Evolutionary conservation across 2,888 invertebrate species (phyloP).

Genomic region (Uropetala carovei): DNA sequence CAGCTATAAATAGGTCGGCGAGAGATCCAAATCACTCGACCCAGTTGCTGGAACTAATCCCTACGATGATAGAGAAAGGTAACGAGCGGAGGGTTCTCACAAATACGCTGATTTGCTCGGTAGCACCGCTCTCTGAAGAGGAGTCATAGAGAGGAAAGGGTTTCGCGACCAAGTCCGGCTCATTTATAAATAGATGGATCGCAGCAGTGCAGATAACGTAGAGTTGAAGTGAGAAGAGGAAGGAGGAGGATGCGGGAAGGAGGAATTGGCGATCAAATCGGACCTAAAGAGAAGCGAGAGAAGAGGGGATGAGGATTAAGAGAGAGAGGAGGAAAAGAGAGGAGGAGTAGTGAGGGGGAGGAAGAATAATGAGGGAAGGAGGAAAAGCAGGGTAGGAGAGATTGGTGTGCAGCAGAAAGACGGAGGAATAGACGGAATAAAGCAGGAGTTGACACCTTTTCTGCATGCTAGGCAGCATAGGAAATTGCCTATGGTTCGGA

Average conservation of each 20-base stretch:
- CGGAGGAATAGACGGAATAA: too few species aligned
- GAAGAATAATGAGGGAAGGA: too few species aligned
- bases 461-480: too few species aligned
- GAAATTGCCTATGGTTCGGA: too few species aligned
- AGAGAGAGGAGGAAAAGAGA: background rate
- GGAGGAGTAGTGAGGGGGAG: background rate
- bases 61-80: background rate
- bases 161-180: too few species aligned
- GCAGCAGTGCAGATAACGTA: background rate
- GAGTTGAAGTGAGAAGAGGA: background rate
- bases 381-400: too few species aligned
- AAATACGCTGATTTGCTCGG: background rate
- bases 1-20: conserved; percentile 20
- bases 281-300: background rate
- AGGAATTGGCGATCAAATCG: background rate
- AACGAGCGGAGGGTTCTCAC: background rate
- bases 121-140: background rate
- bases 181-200: too few species aligned
- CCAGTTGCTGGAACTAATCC: background rate
- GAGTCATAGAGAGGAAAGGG: background rate
- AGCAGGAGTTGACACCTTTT: too few species aligned
- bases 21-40: conserved; percentile 12
- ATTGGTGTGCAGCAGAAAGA: too few species aligned
- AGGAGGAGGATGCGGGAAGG: too few species aligned
- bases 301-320: background rate